Percentiles rank a stretch among this genome's conserved stretches.
Conservation (phyloP, 2,113 vertebrate species). For the Platysteira castanea region DNA sequence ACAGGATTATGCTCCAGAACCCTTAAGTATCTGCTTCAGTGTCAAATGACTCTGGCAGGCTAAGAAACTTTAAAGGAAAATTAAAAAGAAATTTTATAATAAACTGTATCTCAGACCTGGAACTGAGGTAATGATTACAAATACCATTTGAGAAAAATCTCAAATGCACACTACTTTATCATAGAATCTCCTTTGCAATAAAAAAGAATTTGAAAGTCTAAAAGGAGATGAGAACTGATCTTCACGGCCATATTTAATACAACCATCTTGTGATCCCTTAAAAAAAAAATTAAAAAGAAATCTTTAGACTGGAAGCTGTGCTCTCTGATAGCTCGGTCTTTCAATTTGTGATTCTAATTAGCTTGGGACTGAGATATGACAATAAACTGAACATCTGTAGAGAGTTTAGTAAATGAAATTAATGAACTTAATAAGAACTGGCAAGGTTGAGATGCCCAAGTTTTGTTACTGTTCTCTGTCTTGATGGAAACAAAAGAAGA, state of each 20-base stretch:
- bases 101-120: background rate
- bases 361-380: background rate
- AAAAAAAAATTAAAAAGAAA: background rate
- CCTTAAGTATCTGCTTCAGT: background rate
- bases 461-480: background rate
- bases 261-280: background rate
- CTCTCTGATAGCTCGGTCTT: background rate
- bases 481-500: background rate
- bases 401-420: background rate
- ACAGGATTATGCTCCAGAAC: background rate
- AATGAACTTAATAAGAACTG: background rate
- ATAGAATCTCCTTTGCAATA: background rate
- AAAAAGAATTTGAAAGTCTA: background rate
- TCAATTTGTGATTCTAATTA: constrained; percentile 27
- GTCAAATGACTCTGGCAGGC: background rate
- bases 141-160: background rate
- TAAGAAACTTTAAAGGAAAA: background rate
- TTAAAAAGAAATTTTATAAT: background rate
- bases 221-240: background rate
- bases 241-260: background rate
- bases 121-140: background rate
- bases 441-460: background rate
- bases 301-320: background rate
- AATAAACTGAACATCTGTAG: background rate
- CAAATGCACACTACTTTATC: background rate